Percentiles rank a stretch among this genome's conserved stretches.
These are phyloP conservation scores for Crematogaster levior DNA, from an alignment of 2,888 invertebrate species.

Conservation along the genomic window DNA sequence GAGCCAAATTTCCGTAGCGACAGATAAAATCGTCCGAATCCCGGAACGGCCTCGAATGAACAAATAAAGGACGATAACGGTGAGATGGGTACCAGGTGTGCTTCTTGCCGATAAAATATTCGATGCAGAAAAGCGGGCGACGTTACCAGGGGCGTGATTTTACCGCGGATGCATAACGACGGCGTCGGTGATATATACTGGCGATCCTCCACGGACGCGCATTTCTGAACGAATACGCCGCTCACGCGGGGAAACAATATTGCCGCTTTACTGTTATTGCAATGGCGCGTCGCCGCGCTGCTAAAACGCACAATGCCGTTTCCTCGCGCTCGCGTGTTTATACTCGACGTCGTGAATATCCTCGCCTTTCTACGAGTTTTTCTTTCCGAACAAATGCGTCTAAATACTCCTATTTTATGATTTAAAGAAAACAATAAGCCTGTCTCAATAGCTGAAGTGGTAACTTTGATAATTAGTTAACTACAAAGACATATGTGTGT, in stretches of 20 bases:
- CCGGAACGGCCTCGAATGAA: slow-evolving; percentile 49
- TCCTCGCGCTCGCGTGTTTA: slow-evolving; percentile 28
- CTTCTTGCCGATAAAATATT: slow-evolving; percentile 59
- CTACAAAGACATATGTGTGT: not conserved
- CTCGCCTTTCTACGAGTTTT: not conserved
- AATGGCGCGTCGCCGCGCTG: slow-evolving; percentile 27
- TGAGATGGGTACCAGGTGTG: slow-evolving; percentile 57
- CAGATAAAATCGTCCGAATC: slow-evolving; percentile 40
- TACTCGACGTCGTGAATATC: slow-evolving; percentile 13
- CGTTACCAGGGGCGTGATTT: slow-evolving; percentile 53
- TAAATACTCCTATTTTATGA: not conserved
- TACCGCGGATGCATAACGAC: slow-evolving; percentile 55
- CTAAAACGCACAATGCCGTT: slow-evolving; percentile 53
- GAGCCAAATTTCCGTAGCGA: slow-evolving; percentile 27
- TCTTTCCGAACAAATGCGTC: not conserved
- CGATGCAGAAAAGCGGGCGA: slow-evolving; percentile 44
- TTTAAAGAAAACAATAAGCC: not conserved
- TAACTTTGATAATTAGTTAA: not conserved
- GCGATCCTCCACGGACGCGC: slow-evolving; percentile 45
- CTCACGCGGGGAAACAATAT: slow-evolving; percentile 68
- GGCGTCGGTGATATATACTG: slow-evolving; percentile 27
- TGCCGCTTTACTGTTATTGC: slow-evolving; percentile 73
- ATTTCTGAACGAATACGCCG: slow-evolving; percentile 48
- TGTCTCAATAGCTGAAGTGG: not conserved
- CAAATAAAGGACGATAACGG: slow-evolving; percentile 64